Evolutionary conservation across 2,797 vertebrate species (phyloP), one percentile per base, ranked within the genome.

Genomic region (Menidia menidia): DNA sequence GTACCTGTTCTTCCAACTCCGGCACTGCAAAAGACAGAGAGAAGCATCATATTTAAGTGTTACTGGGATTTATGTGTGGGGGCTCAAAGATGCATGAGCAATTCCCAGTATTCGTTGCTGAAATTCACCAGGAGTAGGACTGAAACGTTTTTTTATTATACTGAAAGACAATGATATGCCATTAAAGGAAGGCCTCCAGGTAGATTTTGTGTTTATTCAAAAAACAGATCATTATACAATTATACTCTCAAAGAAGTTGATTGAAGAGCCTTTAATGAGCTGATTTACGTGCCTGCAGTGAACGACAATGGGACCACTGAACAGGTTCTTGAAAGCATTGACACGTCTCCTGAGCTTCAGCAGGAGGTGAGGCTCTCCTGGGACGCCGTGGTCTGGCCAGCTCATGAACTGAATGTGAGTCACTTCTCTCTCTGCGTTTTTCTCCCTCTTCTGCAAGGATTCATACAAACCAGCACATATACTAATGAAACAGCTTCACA

Each of bases 381-480:
- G 98, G 0, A 99, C 96, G 0, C 98, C 98, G 0, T 99, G 98
- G 81, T 99, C 97, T 0, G 98, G 98, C 98, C 98, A 99, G 59
- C 97, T 97, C 68, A 93, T 96, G 88, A 99, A 99, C 84, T 99
- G 98, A 80, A 99, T 97, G 68, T 99, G 98, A 9, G 96, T 98
- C 73, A 99, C 94, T 45, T 96, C 96, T 78, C 98, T 94, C 77
- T 96, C 96, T 0, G 89, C 4, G 64, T 84, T 85, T 61, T 95
- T 97, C 33, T 98, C 97, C 69, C 88, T 94, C 85, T 91, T 95
- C 97, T 98, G 77, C 50, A 68, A 13, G 65, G 39, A 71, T n/a
- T 73, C 10, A 79, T 5, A 75, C 3, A 47, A 16, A 52, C 0
- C 51, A 10, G 59, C 1, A 47, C 41, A 57, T 12, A 15, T 25